A percentile compares a stretch with the other conserved stretches of the same genome.
phyloP scores from a whole-genome alignment of 92 coral and sea anemone species.

The Porites lobata region DNA sequence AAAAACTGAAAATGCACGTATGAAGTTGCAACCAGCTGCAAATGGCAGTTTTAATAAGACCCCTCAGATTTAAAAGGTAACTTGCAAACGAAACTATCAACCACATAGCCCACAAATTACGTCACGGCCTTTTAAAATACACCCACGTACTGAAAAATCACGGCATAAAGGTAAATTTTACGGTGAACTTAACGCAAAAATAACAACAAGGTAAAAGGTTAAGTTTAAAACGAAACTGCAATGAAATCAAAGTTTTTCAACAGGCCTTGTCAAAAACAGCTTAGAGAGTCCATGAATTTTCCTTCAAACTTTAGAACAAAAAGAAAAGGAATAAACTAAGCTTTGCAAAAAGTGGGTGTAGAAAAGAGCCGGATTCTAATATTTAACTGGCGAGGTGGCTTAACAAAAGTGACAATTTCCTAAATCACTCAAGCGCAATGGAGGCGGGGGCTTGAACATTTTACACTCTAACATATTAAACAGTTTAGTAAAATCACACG shows the following conservation, averaged over 20 bases:
- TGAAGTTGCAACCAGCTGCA: neutral
- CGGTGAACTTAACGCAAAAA: neutral
- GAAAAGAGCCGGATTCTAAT: neutral
- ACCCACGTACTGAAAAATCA: neutral
- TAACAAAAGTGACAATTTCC: neutral
- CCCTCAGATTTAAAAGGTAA: too few relatives aligned
- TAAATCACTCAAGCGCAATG: neutral
- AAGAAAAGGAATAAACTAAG: too few relatives aligned
- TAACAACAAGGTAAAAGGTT: too few relatives aligned
- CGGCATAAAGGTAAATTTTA: neutral
- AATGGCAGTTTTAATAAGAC: neutral
- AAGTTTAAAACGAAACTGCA: too few relatives aligned
- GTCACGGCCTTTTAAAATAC: slow-evolving; percentile 12
- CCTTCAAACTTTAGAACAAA: too few relatives aligned
- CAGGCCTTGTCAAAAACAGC: too few relatives aligned
- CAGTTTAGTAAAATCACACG: neutral
- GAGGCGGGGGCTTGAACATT: neutral
- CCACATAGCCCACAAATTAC: neutral
- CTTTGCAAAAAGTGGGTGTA: neutral
- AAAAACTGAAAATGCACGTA: neutral
- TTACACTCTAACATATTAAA: neutral
- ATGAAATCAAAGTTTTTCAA: neutral
- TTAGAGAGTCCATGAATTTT: too few relatives aligned
- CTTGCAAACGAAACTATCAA: too few relatives aligned
- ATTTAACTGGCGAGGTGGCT: neutral